Conservation (phyloP, 2,113 vertebrate genomes). For the Galemys pyrenaicus region DNA sequence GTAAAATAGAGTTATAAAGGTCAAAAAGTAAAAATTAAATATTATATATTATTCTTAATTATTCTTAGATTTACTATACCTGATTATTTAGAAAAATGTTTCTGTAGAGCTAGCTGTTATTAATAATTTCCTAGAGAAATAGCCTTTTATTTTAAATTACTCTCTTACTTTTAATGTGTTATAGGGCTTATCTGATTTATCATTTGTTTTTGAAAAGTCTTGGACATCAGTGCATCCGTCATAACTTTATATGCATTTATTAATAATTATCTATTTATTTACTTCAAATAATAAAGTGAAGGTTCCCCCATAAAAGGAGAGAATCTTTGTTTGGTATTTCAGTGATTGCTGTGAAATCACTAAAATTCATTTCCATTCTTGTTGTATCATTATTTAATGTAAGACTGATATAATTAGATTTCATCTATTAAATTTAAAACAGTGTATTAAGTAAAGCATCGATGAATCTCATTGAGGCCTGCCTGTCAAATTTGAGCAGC, state of each 20-base stretch:
- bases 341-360: conserved; percentile 31
- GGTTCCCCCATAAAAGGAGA: neutral
- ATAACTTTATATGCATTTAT: neutral
- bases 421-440: conserved; percentile 64
- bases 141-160: neutral
- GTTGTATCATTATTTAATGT: conserved; percentile 54
- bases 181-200: neutral
- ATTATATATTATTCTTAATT: neutral
- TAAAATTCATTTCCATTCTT: conserved; percentile 12
- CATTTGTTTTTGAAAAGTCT: neutral
- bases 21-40: neutral
- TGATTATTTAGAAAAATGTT: neutral
- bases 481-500: conserved; percentile 30
- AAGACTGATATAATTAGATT: conserved; percentile 45
- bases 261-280: neutral
- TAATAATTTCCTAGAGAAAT: neutral
- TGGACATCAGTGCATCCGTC: neutral
- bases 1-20: neutral
- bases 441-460: conserved; percentile 27
- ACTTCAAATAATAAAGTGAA: neutral
- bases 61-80: neutral
- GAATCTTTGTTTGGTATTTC: neutral
- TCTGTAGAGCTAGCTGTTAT: neutral
- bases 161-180: neutral
- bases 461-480: conserved; percentile 23